Conservation (phyloP, 2,113 vertebrate species). For the Cyanoderma ruficeps region DNA sequence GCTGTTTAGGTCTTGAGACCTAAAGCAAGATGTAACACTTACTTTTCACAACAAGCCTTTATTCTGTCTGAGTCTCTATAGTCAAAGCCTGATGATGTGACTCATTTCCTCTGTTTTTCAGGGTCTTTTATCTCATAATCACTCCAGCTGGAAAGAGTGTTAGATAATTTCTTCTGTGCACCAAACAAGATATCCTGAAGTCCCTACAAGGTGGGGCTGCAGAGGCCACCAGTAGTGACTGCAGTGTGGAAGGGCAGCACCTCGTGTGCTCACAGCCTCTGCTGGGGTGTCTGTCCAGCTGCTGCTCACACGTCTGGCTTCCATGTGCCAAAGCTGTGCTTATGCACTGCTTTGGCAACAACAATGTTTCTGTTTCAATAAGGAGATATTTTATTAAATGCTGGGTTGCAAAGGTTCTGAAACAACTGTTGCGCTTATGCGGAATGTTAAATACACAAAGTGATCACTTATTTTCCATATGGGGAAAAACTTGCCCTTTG, state of each 20-base stretch:
- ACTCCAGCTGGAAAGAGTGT: background rate
- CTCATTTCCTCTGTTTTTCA: background rate
- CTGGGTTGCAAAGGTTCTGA: slow-evolving; percentile 6
- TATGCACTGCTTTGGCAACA: background rate
- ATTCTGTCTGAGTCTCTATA: background rate
- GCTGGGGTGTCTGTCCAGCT: background rate
- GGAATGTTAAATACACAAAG: background rate
- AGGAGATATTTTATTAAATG: slow-evolving; percentile 24
- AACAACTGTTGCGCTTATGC: background rate
- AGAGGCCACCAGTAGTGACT: background rate
- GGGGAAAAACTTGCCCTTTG: slow-evolving; percentile 30
- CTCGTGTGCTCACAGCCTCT: background rate
- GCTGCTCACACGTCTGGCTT: background rate
- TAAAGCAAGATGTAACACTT: background rate
- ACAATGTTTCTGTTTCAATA: background rate
- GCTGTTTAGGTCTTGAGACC: background rate
- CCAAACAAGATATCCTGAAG: background rate
- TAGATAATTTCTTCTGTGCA: background rate
- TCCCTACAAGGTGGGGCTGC: background rate
- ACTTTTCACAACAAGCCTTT: background rate
- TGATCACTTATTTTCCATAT: background rate
- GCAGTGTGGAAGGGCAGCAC: background rate
- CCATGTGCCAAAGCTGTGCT: background rate
- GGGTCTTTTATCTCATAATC: slow-evolving; percentile 20
- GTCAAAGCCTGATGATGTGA: background rate